Evolutionary conservation across 2,888 invertebrate species (phyloP), one percentile per base, ranked within the genome.

Genomic region (Pseudococcus viburni): DNA sequence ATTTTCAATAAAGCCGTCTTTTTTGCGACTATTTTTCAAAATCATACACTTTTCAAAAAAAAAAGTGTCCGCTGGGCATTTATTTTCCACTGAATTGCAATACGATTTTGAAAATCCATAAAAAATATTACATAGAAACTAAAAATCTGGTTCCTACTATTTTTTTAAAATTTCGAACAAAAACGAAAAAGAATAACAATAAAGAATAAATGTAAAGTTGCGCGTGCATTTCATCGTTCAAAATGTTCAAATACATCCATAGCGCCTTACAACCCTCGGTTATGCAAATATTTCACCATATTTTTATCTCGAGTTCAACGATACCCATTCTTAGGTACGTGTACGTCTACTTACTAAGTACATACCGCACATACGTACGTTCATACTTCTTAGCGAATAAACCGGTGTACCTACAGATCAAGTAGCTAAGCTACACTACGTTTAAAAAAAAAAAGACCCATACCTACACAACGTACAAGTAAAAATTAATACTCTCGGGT

Each of bases 201-300:
- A 2, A 33, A 33, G 1, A 33, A 33, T 33, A 33, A 33, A 1
- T 2, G 3, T 33, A 33, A 33, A 2, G 26, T 33, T 33, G 1
- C 26, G 3, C 3, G 26, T 33, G 26, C 26, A 33, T 33, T 33
- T 33, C 26, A 33, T 2, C 26, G 3, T 12, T 15, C 26, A 3
- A 73, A 33, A 33, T 3, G 3, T 12, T 15, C 26, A 3, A 73
- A 73, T 12, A 15, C 33, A 15, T 26, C 6, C 33, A 33, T 12
- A 5, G n/a, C 80, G 46, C 80, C 80, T 80, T 80, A 17, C n/a
- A 42, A 42, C 42, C 12, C 3, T 0, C 9, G 39, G n/a, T 5
- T 80, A 80, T 80, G 80, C 80, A 80, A 80, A 80, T 80, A 15
- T 42, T 80, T 42, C 46, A 80, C n/a, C 80, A 42, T 80, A n/a